Evolutionary conservation across 2,797 vertebrate species (phyloP).

Genomic region (Valencia hispanica): DNA sequence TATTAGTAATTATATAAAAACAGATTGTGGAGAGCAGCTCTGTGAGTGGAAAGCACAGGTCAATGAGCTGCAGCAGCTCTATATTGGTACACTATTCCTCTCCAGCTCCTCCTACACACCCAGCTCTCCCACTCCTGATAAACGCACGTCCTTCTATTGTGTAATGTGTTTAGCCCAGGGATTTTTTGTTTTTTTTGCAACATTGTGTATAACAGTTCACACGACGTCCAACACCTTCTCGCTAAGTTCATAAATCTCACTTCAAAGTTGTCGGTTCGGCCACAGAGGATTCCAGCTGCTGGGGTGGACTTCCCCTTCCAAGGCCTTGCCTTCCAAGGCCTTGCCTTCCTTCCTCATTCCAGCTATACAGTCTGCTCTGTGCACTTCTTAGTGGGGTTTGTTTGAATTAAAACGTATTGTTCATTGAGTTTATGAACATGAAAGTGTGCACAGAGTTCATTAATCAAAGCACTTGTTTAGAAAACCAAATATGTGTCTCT

Average conservation of each 20-base stretch:
- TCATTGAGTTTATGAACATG: conserved; percentile 12
- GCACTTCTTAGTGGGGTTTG: conserved; percentile 21
- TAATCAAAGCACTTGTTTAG: conserved; percentile 75
- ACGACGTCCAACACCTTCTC: conserved; percentile 14
- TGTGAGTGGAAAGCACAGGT: conserved; percentile 59
- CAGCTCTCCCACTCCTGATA: conserved; percentile 54
- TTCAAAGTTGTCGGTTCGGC: conserved; percentile 57
- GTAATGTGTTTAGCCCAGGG: conserved; percentile 33
- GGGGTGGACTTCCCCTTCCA: conserved; percentile 50
- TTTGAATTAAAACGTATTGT: conserved; percentile 61
- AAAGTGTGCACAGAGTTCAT: conserved; percentile 43
- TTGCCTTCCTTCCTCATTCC: conserved; percentile 59
- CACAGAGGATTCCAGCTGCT: conserved; percentile 53
- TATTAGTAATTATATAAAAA: conserved; percentile 62
- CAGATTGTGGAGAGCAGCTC: conserved; percentile 50
- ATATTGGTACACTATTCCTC: conserved; percentile 55
- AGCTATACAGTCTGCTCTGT: conserved; percentile 23
- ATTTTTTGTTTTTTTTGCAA: conserved; percentile 22
- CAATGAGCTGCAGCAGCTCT: conserved; percentile 70
- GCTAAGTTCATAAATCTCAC: conserved; percentile 59
- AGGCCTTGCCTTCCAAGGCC: conserved; percentile 51
- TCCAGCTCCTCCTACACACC: conserved; percentile 63
- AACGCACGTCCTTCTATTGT: conserved; percentile 57
- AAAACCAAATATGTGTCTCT: conserved; percentile 51
- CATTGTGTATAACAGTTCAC: conserved; percentile 53